Conservation (phyloP, 1,140 invertebrate species). For the Lasioglossum albipes region DNA sequence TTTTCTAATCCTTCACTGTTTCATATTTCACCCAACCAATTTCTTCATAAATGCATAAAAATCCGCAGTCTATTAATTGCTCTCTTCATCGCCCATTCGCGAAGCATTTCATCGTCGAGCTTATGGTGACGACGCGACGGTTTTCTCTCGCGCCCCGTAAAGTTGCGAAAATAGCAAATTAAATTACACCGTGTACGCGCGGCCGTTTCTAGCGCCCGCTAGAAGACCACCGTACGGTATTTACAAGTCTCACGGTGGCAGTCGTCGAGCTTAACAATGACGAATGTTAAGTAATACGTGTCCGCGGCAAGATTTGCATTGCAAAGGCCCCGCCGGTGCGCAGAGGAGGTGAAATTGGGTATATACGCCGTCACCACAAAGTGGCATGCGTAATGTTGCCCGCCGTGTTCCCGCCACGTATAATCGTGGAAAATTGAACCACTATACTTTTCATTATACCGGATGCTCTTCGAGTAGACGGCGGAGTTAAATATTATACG, state of each 20-base stretch:
- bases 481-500: not conserved
- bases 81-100: no score
- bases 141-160: not conserved
- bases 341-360: not conserved
- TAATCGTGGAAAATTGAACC: conserved; percentile 1
- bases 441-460: not conserved
- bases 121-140: not conserved
- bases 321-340: not conserved
- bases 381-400: not conserved
- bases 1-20: no score
- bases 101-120: not conserved
- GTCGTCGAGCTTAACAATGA: conserved; percentile 3
- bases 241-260: not conserved
- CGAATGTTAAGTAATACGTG: conserved; percentile 4
- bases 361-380: not conserved
- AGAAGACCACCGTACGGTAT: not conserved
- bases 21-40: no score
- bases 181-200: not conserved
- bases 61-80: no score
- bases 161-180: not conserved
- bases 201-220: not conserved
- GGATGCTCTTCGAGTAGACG: not conserved
- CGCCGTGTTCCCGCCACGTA: not conserved
- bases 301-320: conserved; percentile 1
- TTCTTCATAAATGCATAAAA: no score